Conservation (phyloP, 2,888 invertebrate genomes). For the Desoria tigrina region DNA sequence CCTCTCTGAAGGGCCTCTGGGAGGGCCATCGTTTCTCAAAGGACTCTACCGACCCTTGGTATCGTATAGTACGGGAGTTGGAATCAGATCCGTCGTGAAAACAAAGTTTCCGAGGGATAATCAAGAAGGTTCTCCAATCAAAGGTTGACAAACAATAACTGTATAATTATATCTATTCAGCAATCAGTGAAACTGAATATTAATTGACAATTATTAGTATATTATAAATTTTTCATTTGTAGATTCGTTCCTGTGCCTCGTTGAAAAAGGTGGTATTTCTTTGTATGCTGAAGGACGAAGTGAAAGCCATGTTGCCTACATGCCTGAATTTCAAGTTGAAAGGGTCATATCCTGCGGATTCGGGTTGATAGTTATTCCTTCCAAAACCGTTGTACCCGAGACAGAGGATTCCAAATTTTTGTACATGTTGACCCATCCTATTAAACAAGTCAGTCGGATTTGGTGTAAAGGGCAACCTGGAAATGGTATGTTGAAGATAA, state of each 20-base stretch:
- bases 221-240: too few species aligned
- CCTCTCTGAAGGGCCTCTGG: constrained; percentile 45
- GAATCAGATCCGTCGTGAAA: constrained; percentile 44
- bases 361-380: constrained; percentile 49
- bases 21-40: constrained; percentile 49
- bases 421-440: constrained; percentile 50
- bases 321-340: constrained; percentile 52
- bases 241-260: constrained; percentile 45
- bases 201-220: too few species aligned
- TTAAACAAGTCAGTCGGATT: constrained; percentile 52
- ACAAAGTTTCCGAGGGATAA: constrained; percentile 37
- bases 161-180: too few species aligned
- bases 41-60: constrained; percentile 48
- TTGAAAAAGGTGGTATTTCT: constrained; percentile 51
- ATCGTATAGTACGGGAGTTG: constrained; percentile 51
- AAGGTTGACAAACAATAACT: background rate
- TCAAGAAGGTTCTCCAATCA: background rate
- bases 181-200: too few species aligned
- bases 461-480: constrained; percentile 36
- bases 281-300: constrained; percentile 47
- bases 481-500: constrained; percentile 27
- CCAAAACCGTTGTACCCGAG: constrained; percentile 18
- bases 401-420: constrained; percentile 35
- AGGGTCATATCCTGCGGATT: constrained; percentile 39
- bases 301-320: constrained; percentile 47